Conservation (phyloP, 2,113 vertebrate species). For the Ammodytes marinus region DNA sequence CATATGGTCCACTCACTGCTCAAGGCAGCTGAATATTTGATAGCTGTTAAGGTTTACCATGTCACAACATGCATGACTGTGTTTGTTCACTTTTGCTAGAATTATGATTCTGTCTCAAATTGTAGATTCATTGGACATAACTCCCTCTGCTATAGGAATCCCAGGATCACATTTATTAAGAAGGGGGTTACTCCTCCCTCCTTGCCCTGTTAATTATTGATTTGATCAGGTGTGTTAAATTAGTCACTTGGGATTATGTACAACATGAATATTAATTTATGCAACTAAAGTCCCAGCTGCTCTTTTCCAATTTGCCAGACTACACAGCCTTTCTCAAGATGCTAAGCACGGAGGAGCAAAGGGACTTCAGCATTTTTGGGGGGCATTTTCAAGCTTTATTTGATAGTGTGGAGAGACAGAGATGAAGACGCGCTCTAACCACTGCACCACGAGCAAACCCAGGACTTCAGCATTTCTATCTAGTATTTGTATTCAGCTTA, state of each 20-base stretch:
- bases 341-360: slow-evolving; percentile 23
- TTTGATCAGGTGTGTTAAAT: slow-evolving; percentile 82
- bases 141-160: neutral
- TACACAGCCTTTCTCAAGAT: slow-evolving; percentile 42
- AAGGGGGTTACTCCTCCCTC: neutral
- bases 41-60: neutral
- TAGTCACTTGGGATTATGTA: slow-evolving; percentile 74
- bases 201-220: slow-evolving; percentile 74
- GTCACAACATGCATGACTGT: neutral
- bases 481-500: neutral
- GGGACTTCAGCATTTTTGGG: no score
- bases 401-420: no score
- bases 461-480: neutral
- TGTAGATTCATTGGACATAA: neutral
- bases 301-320: slow-evolving; percentile 73
- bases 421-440: no score
- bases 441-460: no score
- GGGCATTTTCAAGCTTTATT: no score
- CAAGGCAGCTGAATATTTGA: neutral
- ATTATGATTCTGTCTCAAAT: neutral
- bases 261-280: slow-evolving; percentile 83
- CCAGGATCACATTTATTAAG: slow-evolving; percentile 5
- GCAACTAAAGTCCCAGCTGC: slow-evolving; percentile 75
- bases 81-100: neutral
- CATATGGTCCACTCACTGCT: neutral